A percentile compares a stretch with the other conserved stretches of the same genome.
These are phyloP conservation scores for Podarcis siculus DNA, from an alignment of 2,797 vertebrate species.

Conservation along the genomic window DNA sequence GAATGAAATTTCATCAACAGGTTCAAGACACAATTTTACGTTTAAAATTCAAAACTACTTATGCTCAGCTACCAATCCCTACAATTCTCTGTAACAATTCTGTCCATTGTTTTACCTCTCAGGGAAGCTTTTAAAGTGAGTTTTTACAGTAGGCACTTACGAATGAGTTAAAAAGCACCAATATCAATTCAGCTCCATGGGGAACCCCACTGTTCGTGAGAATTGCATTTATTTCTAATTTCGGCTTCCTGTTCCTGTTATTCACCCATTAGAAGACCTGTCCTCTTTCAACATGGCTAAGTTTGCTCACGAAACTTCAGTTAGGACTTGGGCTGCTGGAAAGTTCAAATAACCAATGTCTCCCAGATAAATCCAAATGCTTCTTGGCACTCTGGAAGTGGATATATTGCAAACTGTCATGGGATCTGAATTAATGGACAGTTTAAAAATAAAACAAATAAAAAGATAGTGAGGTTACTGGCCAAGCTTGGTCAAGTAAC, in stretches of 20 bases:
- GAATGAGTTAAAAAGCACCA: neutral
- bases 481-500: too few relatives aligned
- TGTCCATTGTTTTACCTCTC: neutral
- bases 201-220: too few relatives aligned
- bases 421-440: too few relatives aligned
- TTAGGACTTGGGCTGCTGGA: too few relatives aligned
- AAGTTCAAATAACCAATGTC: neutral
- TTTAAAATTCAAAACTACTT: neutral
- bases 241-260: too few relatives aligned
- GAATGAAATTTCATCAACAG: neutral
- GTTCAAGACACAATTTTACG: neutral
- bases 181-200: too few relatives aligned
- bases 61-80: neutral
- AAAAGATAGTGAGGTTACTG: neutral
- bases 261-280: too few relatives aligned
- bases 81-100: neutral
- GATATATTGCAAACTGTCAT: too few relatives aligned
- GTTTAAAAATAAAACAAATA: neutral
- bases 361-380: neutral
- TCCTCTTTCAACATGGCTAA: too few relatives aligned
- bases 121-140: neutral
- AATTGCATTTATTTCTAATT: too few relatives aligned
- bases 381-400: neutral
- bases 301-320: too few relatives aligned
- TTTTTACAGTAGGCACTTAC: neutral